These are phyloP conservation scores for Aix galericulata DNA, from an alignment of 2,113 vertebrate species.

Conservation along the genomic window DNA sequence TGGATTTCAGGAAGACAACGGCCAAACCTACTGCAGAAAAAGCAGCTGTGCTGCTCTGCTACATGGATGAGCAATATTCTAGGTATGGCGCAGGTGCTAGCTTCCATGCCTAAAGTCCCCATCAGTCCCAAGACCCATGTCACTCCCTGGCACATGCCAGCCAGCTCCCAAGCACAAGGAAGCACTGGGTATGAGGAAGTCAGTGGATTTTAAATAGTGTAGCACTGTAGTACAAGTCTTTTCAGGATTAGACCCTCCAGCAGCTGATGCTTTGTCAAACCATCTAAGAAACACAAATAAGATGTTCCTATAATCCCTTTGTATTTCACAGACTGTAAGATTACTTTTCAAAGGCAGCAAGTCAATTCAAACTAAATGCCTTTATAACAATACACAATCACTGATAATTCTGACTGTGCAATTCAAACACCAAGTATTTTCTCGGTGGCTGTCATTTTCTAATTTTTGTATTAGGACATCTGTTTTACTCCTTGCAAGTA, in stretches of 20 bases:
- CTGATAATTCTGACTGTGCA: background rate
- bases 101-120: background rate
- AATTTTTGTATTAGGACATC: background rate
- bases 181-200: too few relatives aligned
- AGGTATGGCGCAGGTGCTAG: background rate
- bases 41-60: background rate
- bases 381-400: background rate
- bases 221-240: background rate
- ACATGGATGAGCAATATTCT: fast-evolving
- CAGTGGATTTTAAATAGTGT: background rate
- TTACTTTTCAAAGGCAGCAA: background rate
- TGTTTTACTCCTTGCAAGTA: background rate
- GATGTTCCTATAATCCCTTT: background rate
- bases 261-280: background rate
- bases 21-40: background rate
- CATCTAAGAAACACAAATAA: background rate
- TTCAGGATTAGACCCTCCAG: background rate
- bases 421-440: background rate
- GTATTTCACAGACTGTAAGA: background rate
- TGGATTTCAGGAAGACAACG: background rate
- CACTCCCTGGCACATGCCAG: background rate
- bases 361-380: background rate
- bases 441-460: background rate
- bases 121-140: background rate
- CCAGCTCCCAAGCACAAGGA: background rate